Conservation (phyloP, 2,113 vertebrate genomes). For the Polypterus senegalus region DNA sequence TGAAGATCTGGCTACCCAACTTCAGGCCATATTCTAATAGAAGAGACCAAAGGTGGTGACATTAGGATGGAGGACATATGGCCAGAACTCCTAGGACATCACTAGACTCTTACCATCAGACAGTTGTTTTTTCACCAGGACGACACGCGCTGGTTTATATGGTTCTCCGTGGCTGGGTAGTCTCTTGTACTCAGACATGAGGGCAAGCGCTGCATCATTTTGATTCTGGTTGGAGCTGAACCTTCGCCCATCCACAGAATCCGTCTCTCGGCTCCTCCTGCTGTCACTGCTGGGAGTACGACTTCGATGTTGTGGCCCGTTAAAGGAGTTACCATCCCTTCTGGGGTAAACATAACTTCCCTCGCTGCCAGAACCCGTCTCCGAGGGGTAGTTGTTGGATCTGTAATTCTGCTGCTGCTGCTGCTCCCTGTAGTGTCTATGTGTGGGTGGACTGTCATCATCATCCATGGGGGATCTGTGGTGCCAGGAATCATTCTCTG, state of each 20-base stretch:
- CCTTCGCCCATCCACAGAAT: slow-evolving; percentile 5
- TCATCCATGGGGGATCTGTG: neutral
- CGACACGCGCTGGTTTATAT: slow-evolving; percentile 58
- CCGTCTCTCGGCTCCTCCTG: slow-evolving; percentile 29
- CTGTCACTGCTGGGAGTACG: slow-evolving; percentile 11
- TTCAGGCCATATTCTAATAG: slow-evolving; percentile 83
- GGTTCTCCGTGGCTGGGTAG: slow-evolving; percentile 46
- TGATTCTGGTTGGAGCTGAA: slow-evolving; percentile 33
- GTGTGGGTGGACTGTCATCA: slow-evolving; percentile 25
- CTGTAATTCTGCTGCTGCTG: slow-evolving; percentile 4
- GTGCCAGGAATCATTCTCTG: slow-evolving; percentile 23
- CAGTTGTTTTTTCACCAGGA: slow-evolving; percentile 61
- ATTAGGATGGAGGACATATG: neutral
- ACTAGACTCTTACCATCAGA: slow-evolving; percentile 56
- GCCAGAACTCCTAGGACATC: too few species aligned
- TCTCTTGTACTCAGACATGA: slow-evolving; percentile 76
- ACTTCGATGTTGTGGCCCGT: slow-evolving; percentile 8
- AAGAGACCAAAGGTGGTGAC: neutral
- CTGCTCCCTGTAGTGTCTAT: neutral
- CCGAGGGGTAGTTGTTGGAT: slow-evolving; percentile 47
- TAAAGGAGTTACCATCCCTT: neutral
- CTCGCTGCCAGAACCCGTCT: slow-evolving; percentile 58
- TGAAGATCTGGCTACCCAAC: slow-evolving; percentile 91
- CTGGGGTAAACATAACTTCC: slow-evolving; percentile 36
- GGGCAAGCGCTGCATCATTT: slow-evolving; percentile 44